phyloP scores from a whole-genome alignment of 1,140 invertebrate species.

The Dendroctonus ponderosae region DNA sequence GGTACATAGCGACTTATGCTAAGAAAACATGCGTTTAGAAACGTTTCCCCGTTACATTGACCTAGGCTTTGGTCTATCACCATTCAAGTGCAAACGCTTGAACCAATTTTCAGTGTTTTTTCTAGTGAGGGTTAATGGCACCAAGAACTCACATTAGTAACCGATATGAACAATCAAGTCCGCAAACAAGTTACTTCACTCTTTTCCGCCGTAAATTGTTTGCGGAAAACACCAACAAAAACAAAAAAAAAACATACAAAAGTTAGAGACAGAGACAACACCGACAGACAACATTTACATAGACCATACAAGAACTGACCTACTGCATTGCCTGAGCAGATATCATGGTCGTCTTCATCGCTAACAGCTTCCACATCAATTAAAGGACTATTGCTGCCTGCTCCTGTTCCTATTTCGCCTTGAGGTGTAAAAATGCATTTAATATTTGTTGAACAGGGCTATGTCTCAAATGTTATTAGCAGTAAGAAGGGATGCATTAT shows the following conservation, averaged over 20 bases:
- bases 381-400: constrained; percentile 64
- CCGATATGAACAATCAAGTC: neutral
- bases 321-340: constrained; percentile 54
- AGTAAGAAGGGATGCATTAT: no score
- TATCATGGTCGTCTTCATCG: constrained; percentile 61
- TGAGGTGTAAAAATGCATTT: constrained; percentile 36
- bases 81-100: no score
- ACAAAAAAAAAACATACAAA: constrained; percentile 29
- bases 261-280: constrained; percentile 45
- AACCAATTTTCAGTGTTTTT: no score
- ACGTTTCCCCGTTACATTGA: no score
- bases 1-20: no score
- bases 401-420: constrained; percentile 67
- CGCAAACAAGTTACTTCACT: constrained; percentile 9
- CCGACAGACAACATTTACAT: constrained; percentile 46
- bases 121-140: no score
- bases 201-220: constrained; percentile 11
- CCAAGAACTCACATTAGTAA: no score
- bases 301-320: constrained; percentile 58
- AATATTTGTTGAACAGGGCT: no score
- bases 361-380: constrained; percentile 75
- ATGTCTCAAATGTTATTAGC: no score
- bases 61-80: no score
- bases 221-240: constrained; percentile 28
- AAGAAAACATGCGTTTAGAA: no score